These are phyloP conservation scores for Amphilophus citrinellus DNA, from an alignment of 2,113 vertebrate genomes.

Conservation along the genomic window DNA sequence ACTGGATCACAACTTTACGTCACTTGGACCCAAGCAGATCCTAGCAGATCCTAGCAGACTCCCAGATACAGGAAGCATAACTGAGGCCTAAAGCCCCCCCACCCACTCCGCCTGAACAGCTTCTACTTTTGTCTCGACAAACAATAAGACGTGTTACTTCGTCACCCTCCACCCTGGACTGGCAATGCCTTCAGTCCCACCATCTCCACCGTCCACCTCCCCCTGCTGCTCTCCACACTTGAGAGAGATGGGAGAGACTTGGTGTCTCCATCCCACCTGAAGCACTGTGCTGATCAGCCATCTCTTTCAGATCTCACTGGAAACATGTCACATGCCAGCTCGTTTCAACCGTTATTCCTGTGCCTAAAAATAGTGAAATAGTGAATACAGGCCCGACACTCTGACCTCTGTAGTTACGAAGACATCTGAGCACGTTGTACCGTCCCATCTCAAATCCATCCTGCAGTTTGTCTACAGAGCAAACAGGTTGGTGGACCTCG, in stretches of 20 bases:
- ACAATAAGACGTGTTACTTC: not conserved
- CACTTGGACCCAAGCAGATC: no score
- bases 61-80: not conserved
- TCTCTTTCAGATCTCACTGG: not conserved
- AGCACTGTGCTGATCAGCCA: not conserved
- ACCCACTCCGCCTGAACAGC: not conserved
- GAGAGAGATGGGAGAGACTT: fast-evolving
- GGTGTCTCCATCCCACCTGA: not conserved
- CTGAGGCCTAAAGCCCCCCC: no score
- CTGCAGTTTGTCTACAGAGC: not conserved
- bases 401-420: not conserved
- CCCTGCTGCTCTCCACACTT: not conserved
- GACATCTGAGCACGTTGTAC: not conserved
- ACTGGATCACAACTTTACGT: not conserved
- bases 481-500: not conserved
- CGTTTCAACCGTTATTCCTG: no score
- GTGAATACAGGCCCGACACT: not conserved
- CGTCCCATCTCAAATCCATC: not conserved
- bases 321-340: not conserved
- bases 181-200: not conserved
- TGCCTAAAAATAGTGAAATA: not conserved
- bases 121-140: fast-evolving
- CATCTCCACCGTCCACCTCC: not conserved
- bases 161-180: not conserved
- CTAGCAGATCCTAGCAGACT: no score